Evolutionary conservation across 1,140 invertebrate genomes (phyloP).

Genomic region (Sycophaga agraensis): DNA sequence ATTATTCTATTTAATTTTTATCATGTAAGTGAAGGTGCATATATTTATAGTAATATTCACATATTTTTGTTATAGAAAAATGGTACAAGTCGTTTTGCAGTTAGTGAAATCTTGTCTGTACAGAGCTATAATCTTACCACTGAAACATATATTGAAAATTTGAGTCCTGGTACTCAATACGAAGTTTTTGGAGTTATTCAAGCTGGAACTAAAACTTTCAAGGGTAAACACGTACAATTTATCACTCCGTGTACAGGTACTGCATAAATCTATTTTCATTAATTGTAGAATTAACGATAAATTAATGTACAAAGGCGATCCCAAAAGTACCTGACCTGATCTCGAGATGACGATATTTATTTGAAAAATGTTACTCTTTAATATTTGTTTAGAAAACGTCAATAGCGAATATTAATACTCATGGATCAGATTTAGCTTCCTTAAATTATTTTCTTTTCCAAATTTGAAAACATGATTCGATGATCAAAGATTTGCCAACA

Average conservation of each 20-base stretch:
- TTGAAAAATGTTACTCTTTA: too few species aligned
- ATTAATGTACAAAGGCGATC: too few species aligned
- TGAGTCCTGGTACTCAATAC: slow-evolving; percentile 15
- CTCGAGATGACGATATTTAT: too few species aligned
- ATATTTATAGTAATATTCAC: neutral
- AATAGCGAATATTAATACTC: too few species aligned
- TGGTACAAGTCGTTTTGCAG: neutral
- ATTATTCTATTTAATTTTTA: too few species aligned
- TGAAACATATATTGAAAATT: neutral
- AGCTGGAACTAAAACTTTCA: neutral
- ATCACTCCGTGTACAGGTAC: slow-evolving; percentile 18
- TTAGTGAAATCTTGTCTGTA: neutral
- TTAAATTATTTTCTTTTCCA: too few species aligned
- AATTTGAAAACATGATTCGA: too few species aligned
- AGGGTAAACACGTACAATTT: neutral
- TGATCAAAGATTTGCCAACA: too few species aligned
- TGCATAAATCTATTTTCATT: neutral
- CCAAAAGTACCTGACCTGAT: too few species aligned
- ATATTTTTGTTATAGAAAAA: neutral
- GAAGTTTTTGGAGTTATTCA: neutral
- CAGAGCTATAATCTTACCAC: neutral
- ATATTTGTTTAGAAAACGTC: too few species aligned
- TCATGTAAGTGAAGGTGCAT: neutral
- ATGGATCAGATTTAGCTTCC: too few species aligned
- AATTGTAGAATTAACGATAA: too few species aligned